Percentiles rank a stretch among this genome's conserved stretches.
Conservation (phyloP, 2,888 invertebrate species). For the Tenthredo amoena region DNA sequence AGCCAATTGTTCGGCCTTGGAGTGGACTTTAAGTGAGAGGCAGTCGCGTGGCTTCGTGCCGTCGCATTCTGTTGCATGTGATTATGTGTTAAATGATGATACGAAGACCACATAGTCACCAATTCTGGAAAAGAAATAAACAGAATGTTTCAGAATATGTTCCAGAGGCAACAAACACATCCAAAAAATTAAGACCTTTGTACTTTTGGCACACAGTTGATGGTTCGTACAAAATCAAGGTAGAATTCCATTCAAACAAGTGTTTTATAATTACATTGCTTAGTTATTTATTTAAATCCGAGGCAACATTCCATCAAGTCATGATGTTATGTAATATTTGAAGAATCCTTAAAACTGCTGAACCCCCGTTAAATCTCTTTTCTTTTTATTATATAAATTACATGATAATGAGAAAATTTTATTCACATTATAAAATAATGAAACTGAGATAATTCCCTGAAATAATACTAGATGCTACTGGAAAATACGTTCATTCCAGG, state of each 20-base stretch:
- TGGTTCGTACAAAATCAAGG: neutral
- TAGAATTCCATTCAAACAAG: neutral
- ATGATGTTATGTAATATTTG: neutral
- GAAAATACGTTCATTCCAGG: slow-evolving; percentile 71
- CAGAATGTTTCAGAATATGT: slow-evolving; percentile 17
- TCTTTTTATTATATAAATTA: slow-evolving; percentile 26
- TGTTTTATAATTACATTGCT: neutral
- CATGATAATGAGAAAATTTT: slow-evolving; percentile 8
- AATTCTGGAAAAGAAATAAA: slow-evolving; percentile 39
- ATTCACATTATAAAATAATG: slow-evolving; percentile 22
- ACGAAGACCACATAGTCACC: slow-evolving; percentile 21
- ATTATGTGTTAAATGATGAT: slow-evolving; percentile 35
- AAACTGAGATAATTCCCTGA: neutral
- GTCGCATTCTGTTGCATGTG: slow-evolving; percentile 10
- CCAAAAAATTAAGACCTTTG: neutral
- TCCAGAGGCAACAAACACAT: neutral
- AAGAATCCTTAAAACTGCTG: neutral
- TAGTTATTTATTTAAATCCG: neutral
- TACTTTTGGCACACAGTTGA: neutral
- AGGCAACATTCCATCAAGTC: neutral
- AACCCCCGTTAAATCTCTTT: neutral
- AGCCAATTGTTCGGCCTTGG: slow-evolving; percentile 45
- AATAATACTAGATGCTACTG: slow-evolving; percentile 61
- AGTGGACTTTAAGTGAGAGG: neutral
- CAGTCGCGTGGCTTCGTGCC: neutral